phyloP scores from a whole-genome alignment of 2,888 invertebrate species.

The Ornithoptera alexandrae region DNA sequence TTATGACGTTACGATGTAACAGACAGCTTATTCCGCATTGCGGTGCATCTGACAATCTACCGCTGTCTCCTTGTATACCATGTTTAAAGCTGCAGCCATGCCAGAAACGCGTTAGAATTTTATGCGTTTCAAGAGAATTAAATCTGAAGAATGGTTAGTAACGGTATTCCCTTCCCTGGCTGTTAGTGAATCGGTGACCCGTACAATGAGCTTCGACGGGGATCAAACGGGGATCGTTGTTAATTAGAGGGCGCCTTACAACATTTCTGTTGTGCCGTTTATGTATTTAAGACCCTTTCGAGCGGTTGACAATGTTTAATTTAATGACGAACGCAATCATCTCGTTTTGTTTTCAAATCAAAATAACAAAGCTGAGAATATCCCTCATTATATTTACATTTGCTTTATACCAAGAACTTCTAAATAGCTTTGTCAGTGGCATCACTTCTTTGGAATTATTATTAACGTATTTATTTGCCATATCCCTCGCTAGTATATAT shows the following conservation, averaged over 20 bases:
- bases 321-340: background rate
- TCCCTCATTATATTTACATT: background rate
- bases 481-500: too few relatives aligned
- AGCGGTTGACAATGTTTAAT: background rate
- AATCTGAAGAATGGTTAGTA: conserved; percentile 2
- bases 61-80: background rate
- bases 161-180: conserved; percentile 11
- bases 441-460: too few relatives aligned
- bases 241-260: conserved; percentile 25
- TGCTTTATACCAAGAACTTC: background rate
- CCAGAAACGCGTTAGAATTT: background rate
- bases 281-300: conserved; percentile 17
- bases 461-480: too few relatives aligned
- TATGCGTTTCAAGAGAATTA: conserved; percentile 31
- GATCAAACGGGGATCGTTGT: conserved; percentile 26
- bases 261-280: conserved; percentile 13
- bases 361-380: background rate
- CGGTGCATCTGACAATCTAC: too few relatives aligned
- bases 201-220: conserved; percentile 28
- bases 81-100: conserved; percentile 37
- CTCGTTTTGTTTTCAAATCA: conserved; percentile 1
- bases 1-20: too few relatives aligned
- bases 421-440: too few relatives aligned
- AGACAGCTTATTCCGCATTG: too few relatives aligned
- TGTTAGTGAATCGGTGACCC: conserved; percentile 21